Base-by-base conservation (phyloP, 2,888 invertebrate species). In the Leucophenga montana region DNA sequence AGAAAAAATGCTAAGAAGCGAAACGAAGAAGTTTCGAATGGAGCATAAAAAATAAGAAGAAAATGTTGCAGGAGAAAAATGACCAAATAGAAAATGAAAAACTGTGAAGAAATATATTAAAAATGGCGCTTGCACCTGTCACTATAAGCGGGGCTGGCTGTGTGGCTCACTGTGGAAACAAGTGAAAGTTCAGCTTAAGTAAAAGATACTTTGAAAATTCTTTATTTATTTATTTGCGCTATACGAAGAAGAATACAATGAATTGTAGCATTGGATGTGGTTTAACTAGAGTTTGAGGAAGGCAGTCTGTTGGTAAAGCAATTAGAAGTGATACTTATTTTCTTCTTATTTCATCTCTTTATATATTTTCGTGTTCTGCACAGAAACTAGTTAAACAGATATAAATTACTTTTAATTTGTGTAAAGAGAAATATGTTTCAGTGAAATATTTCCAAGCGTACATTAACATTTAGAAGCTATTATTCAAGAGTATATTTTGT, bases 1-100 rank as follows among this genome's bases (percentile, higher is more conserved):
- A 82, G 79, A 82, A 77, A n/a, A 82, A 82, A 79, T 79, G 77
- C 74, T 75, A 71, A 81, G 62, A 64, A 6, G 50, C 50, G 6
- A 18, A 50, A 50, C 14, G n/a, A 8, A 50, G 13, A 50, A 48
- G 44, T 3, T 44, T 9, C 44, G 44, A 22, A 20, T n/a, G n/a
- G n/a, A 50, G 50, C 50, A 50, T 11, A 13, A 16, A 39, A 66
- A 62, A 44, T 9, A 56, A 56, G n/a, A 44, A 66, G 44, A 46
- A 20, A 56, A 56, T 53, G 33, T 16, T 13, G 31, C 16, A 61
- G n/a, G n/a, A 8, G 9, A 13, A 33, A 11, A 64, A 64, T 6
- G 18, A n/a, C n/a, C 39, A 39, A 61, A 22, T 18, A 46, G 20
- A 3, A 46, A 20, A 48, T 18, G 46, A 27, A 27, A 46, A 53